Percentiles rank a stretch among this genome's conserved stretches.
These are phyloP conservation scores for Anoplophora glabripennis DNA, from an alignment of 1,140 invertebrate genomes.

Conservation along the genomic window DNA sequence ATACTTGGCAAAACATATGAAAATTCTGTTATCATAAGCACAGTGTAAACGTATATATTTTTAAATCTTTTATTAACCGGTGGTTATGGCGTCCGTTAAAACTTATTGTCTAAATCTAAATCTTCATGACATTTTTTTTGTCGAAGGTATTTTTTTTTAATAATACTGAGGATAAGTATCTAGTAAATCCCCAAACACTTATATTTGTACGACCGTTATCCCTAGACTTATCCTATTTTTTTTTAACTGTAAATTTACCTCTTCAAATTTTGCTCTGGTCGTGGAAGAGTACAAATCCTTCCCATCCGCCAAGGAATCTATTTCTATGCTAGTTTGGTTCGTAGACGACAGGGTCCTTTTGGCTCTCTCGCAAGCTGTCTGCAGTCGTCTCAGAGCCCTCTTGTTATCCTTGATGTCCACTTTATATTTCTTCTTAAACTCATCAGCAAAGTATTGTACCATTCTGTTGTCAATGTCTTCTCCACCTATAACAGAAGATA, in stretches of 20 bases:
- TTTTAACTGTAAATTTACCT: constrained; percentile 48
- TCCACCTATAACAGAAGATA: constrained; percentile 57
- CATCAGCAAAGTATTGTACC: constrained; percentile 71
- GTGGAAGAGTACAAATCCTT: constrained; percentile 73
- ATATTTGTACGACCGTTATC: no score
- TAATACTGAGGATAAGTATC: no score
- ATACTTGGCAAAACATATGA: no score
- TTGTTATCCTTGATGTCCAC: constrained; percentile 39
- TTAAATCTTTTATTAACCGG: no score
- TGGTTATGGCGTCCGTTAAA: no score
- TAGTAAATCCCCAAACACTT: no score
- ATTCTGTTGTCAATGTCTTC: constrained; percentile 80
- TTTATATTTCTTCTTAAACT: constrained; percentile 53
- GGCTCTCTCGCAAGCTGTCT: constrained; percentile 71
- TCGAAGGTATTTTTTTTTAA: no score
- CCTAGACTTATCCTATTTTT: no score
- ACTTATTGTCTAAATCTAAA: no score
- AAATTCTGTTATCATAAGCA: no score
- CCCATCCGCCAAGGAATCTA: constrained; percentile 69
- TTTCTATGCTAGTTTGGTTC: constrained; percentile 67
- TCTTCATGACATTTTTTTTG: no score
- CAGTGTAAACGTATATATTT: no score
- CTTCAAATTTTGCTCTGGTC: constrained; percentile 70
- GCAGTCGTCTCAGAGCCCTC: constrained; percentile 50
- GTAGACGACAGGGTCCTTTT: constrained; percentile 76